Percentiles rank a stretch among this genome's conserved stretches.
Evolutionary conservation across 2,113 vertebrate species (phyloP).

Genomic region (Festucalex cinctus): DNA sequence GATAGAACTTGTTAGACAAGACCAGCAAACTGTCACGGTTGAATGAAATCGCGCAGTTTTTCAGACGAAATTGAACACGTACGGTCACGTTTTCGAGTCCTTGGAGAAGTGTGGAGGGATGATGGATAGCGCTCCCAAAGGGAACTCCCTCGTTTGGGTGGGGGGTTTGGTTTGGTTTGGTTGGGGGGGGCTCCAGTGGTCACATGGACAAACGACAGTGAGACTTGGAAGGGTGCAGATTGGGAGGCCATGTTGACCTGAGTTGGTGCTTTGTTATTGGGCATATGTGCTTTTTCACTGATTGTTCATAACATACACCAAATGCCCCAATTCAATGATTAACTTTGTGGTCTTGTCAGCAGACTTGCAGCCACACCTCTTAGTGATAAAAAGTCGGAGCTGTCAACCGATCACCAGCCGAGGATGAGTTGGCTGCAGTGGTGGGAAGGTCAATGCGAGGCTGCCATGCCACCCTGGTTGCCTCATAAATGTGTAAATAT

Average conservation of each 20-base stretch:
- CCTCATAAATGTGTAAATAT: neutral
- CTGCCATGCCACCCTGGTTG: neutral
- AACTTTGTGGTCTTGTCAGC: neutral
- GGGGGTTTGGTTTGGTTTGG: no score
- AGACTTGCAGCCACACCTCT: neutral
- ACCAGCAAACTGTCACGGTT: slow-evolving; percentile 31
- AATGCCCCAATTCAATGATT: neutral
- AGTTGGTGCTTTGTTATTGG: no score
- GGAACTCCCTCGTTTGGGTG: neutral
- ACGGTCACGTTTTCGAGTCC: neutral
- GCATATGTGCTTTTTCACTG: neutral
- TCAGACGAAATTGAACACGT: slow-evolving; percentile 37
- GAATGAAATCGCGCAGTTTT: slow-evolving; percentile 42
- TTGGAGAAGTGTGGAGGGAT: neutral
- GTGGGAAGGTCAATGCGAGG: neutral
- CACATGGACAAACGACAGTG: neutral
- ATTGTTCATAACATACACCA: neutral
- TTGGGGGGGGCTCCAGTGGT: neutral
- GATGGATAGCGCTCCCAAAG: neutral
- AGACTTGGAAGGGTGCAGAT: neutral
- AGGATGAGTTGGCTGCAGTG: neutral
- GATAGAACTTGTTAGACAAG: neutral
- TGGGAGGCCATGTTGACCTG: neutral
- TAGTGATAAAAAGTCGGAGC: neutral
- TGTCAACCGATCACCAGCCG: neutral